Percentiles rank a stretch among this genome's conserved stretches.
These are phyloP conservation scores for Limnothrissa miodon DNA, from an alignment of 2,113 vertebrate genomes.

Conservation along the genomic window DNA sequence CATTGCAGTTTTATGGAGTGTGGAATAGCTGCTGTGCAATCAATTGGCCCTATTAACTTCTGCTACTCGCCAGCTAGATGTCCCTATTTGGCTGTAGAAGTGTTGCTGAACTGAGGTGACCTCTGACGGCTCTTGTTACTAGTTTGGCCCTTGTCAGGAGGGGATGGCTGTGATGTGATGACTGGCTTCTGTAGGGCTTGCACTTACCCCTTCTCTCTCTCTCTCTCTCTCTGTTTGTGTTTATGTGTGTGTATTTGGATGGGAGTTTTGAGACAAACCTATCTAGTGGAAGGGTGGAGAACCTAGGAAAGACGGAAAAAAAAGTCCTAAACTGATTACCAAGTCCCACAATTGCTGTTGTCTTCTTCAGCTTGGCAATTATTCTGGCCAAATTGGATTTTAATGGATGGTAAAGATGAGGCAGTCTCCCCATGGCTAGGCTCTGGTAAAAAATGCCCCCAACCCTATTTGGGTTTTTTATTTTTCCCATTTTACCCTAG, in stretches of 20 bases:
- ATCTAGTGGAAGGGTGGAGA: neutral
- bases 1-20: constrained; percentile 31
- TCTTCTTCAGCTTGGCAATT: constrained; percentile 12
- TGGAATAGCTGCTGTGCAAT: constrained; percentile 24
- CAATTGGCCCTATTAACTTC: constrained; percentile 29
- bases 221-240: neutral
- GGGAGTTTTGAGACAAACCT: neutral
- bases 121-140: neutral
- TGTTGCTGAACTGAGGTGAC: constrained; percentile 3
- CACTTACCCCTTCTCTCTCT: neutral
- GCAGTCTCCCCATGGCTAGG: neutral
- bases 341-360: constrained; percentile 9
- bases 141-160: neutral
- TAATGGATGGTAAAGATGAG: constrained; percentile 19
- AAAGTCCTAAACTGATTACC: constrained; percentile 5
- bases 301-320: neutral
- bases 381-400: constrained; percentile 10
- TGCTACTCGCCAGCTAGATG: constrained; percentile 10
- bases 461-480: constrained; percentile 2
- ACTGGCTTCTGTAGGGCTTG: neutral
- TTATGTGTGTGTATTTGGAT: neutral
- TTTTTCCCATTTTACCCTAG: constrained; percentile 13
- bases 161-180: neutral
- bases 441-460: constrained; percentile 7
- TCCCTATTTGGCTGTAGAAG: constrained; percentile 10